Base-by-base conservation (phyloP, 2,113 vertebrate species). In the Perognathus longimembris region DNA sequence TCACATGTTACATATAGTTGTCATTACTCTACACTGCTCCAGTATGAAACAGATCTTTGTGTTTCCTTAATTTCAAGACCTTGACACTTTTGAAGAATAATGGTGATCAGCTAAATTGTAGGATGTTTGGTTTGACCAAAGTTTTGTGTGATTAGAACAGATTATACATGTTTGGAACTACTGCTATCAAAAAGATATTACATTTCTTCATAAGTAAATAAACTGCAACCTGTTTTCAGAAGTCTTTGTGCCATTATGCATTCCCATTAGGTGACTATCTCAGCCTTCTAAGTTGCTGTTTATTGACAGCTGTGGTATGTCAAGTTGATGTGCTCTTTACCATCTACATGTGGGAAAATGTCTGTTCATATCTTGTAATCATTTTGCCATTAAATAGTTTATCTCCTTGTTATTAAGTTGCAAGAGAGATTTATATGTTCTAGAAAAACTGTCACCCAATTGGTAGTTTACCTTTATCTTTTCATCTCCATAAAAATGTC, bases 321-420 rank as follows among this genome's bases (percentile, higher is more conserved):
- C 70, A 34, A 59, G 11, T 81, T 75, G 10, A 64, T 11, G 11
- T 42, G 21, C 6, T 54, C 12, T 67, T 78, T 84, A 57, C 34
- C 30, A 79, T 24, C 5, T n/a, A 30, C 34, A 59, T 81, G 10
- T 54, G 10, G 18, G 63, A 1, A 82, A 78, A 14, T 67, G 28
- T 50, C 24, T 71, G 11, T n/a, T 64, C 63, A 86, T 76, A 71
- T 5, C 6, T 69, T 80, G 38, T 42, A 76, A 2, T 1, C 4
- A 73, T 80, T 80, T 89, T 76, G 88, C 42, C 32, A 78, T 40
- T 54, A 30, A 45, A 7, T 90, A 69, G 57, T 79, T 69, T 80
- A 36, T 64, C 4, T 34, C 7, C 9, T 34, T 82, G 11, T 22
- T 63, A 59, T 18, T n/a, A 78, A 86, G 11, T 66, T 82, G 12